A percentile compares a stretch with the other conserved stretches of the same genome.
Evolutionary conservation across 2,113 vertebrate species (phyloP).

Genomic region (Symphodus melops): DNA sequence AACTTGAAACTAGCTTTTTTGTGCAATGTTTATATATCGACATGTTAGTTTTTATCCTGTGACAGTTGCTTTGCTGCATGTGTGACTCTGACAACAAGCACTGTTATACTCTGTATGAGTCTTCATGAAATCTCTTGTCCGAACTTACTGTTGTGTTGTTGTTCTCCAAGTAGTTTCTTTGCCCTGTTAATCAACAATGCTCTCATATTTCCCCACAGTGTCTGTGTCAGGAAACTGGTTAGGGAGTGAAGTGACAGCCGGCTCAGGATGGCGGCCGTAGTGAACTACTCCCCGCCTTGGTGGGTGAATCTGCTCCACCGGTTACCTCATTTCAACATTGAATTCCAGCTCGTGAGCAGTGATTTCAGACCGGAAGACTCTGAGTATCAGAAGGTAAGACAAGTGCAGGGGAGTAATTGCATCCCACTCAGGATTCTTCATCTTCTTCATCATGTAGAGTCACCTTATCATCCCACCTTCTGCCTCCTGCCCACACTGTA

Average conservation of each 20-base stretch:
- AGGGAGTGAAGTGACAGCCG: constrained; percentile 28
- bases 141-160: background rate
- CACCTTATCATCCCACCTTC: constrained; percentile 39
- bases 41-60: too few relatives aligned
- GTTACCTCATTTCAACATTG: constrained; percentile 92
- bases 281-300: constrained; percentile 94
- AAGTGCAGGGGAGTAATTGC: constrained; percentile 20
- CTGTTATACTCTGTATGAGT: too few relatives aligned
- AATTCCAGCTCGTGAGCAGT: constrained; percentile 89
- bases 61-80: background rate
- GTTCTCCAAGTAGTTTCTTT: background rate
- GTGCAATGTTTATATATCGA: background rate
- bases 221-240: constrained; percentile 36
- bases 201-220: constrained; percentile 45
- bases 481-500: constrained; percentile 43
- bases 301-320: constrained; percentile 96
- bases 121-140: background rate
- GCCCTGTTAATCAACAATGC: background rate
- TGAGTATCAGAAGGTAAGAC: constrained; percentile 94
- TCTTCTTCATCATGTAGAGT: constrained; percentile 26
- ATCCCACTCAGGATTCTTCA: constrained; percentile 53
- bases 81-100: background rate
- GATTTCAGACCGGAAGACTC: constrained; percentile 93
- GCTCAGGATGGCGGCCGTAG: constrained; percentile 87
- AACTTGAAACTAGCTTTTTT: too few relatives aligned